Evolutionary conservation across 2,113 vertebrate genomes (phyloP), one percentile per base, ranked within the genome.

Genomic region (Erinaceus europaeus): DNA sequence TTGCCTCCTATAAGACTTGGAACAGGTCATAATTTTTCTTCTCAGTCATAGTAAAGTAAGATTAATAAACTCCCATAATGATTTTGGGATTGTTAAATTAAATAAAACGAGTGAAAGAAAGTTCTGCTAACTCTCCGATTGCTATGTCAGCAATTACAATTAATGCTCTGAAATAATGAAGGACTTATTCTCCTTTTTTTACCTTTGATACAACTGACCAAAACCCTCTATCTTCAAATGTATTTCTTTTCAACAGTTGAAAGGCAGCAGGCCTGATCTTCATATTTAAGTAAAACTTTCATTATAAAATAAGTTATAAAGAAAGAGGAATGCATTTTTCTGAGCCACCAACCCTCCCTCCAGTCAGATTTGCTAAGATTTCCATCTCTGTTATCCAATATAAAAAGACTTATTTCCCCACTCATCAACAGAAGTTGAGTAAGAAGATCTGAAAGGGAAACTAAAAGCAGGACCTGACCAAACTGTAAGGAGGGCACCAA

Each of bases 91-190:
- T 62, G 75, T 85, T 71, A 61, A 86, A 65, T 84, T 14, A 93
- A 93, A 72, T 59, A 62, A 64, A 36, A 18, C 9, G 52, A 62
- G 6, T 77, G 2, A 84, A 82, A 89, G 4, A 75, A 21, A 52
- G 17, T 4, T 79, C 77, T 85, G 4, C n/a, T n/a, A 57, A 74
- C 1, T 65, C 44, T 71, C 38, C 50, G 50, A 27, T 5, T 50
- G 25, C 52, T 55, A 17, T 73, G 23, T 89, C 32, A 81, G 15
- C 82, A 91, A 72, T 18, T 86, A 48, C 50, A 11, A 21, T 46
- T 59, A 68, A 52, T 32, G 42, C 7, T 77, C 67, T 90, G 36
- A 86, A 84, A 64, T 84, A 83, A 67, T 76, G 25, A 92, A 79
- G 4, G 21, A 68, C 20, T 32, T 5, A 69, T 68, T 72, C 18